Conservation (phyloP, 2,797 vertebrate species). For the Garrulus glandarius region DNA sequence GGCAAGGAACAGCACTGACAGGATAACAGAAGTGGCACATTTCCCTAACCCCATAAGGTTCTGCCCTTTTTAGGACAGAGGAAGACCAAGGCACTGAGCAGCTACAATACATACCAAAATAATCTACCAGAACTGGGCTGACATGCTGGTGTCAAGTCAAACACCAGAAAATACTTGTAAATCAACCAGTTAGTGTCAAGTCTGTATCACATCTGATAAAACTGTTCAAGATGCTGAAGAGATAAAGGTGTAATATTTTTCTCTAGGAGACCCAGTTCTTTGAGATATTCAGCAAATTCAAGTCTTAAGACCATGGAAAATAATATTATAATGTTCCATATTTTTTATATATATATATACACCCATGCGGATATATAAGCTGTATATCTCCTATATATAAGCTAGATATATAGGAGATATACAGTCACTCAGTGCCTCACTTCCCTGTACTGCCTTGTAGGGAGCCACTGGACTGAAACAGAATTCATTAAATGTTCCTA, state of each 20-base stretch:
- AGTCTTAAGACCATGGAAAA: neutral
- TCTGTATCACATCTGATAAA: neutral
- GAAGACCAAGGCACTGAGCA: neutral
- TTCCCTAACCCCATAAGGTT: neutral
- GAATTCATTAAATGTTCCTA: slow-evolving; percentile 26
- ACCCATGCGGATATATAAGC: too few relatives aligned
- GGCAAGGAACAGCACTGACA: neutral
- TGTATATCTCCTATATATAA: too few relatives aligned
- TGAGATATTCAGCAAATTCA: neutral
- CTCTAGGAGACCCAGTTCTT: neutral
- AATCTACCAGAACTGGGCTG: neutral
- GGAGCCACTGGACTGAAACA: neutral
- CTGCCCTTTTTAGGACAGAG: neutral
- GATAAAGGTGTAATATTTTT: neutral
- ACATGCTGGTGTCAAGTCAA: neutral
- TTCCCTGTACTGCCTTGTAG: neutral
- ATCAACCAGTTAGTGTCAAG: neutral
- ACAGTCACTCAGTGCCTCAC: neutral
- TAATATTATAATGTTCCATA: neutral
- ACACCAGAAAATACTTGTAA: neutral
- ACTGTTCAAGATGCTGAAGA: neutral
- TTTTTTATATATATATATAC: too few relatives aligned
- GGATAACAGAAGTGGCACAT: neutral
- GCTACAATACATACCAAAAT: neutral
- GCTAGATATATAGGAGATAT: neutral